phyloP scores from a whole-genome alignment of 2,113 vertebrate genomes.

The Solenodon paradoxus region DNA sequence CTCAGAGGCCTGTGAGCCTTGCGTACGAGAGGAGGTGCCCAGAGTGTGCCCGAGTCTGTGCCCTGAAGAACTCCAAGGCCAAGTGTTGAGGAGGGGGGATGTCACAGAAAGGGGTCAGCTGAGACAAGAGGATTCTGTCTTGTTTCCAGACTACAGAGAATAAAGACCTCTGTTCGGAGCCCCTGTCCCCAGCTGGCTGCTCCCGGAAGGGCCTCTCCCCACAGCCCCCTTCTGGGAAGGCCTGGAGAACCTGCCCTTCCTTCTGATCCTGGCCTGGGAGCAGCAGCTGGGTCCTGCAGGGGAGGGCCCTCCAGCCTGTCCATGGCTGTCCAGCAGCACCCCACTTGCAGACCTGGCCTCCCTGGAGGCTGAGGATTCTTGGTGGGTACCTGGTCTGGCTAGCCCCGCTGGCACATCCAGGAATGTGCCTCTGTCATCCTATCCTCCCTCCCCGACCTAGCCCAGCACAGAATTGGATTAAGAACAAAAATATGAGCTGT shows the following conservation, averaged over 20 bases:
- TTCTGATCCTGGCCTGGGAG: background rate
- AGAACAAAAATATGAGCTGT: slow-evolving; percentile 91
- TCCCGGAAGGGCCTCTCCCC: background rate
- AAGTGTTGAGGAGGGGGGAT: background rate
- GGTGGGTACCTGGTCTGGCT: background rate
- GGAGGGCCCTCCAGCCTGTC: background rate
- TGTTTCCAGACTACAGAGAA: slow-evolving; percentile 38
- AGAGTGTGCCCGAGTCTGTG: background rate
- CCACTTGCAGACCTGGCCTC: background rate
- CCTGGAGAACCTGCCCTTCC: background rate
- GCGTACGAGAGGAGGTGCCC: background rate
- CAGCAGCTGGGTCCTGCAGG: background rate
- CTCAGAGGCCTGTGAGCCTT: background rate
- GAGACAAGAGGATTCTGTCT: slow-evolving; percentile 64
- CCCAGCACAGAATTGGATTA: slow-evolving; percentile 91
- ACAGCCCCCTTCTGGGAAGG: slow-evolving; percentile 14
- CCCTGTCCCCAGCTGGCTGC: background rate
- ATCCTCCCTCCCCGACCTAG: slow-evolving; percentile 85
- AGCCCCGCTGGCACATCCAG: slow-evolving; percentile 77
- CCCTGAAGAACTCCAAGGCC: slow-evolving; percentile 1
- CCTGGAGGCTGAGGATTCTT: background rate
- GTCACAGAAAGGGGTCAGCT: slow-evolving; percentile 22
- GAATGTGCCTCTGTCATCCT: slow-evolving; percentile 84
- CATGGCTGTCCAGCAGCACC: background rate
- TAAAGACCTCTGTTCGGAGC: slow-evolving; percentile 55